phyloP scores from a whole-genome alignment of 2,888 invertebrate species.

The Cataglyphis altisquamis region DNA sequence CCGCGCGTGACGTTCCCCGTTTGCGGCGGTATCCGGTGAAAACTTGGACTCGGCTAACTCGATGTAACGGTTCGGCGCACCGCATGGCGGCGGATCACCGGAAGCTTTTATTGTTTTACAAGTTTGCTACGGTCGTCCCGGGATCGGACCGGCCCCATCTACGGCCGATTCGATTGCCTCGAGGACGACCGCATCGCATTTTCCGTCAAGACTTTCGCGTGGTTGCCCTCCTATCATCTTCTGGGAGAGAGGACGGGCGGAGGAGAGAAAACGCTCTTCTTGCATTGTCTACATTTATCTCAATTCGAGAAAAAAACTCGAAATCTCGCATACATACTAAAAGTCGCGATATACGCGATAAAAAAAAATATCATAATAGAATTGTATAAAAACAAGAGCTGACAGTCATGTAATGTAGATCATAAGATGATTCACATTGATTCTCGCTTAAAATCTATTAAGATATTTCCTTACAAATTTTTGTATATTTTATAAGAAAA shows the following conservation, averaged over 20 bases:
- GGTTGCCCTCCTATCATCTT: constrained; percentile 41
- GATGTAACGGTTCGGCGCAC: constrained; percentile 77
- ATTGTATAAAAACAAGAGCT: no score
- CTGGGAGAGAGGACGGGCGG: not conserved
- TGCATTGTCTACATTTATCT: not conserved
- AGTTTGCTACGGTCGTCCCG: constrained; percentile 77
- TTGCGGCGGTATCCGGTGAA: constrained; percentile 71
- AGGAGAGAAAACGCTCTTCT: not conserved
- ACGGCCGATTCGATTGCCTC: constrained; percentile 79
- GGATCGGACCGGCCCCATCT: constrained; percentile 61
- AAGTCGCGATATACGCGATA: no score
- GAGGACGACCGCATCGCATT: constrained; percentile 64
- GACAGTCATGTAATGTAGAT: no score
- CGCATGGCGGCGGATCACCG: constrained; percentile 76
- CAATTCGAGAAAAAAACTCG: not conserved
- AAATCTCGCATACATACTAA: not conserved
- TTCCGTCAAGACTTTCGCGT: constrained; percentile 62
- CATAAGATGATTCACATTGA: no score
- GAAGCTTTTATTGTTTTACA: constrained; percentile 86
- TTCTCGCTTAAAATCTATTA: no score
- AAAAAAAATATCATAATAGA: not conserved
- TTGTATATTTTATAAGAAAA: no score
- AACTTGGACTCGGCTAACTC: constrained; percentile 75
- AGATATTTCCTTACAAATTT: no score
- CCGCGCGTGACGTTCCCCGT: constrained; percentile 51